These are phyloP conservation scores for Solenopsis invicta DNA, from an alignment of 1,140 invertebrate species.

Conservation along the genomic window DNA sequence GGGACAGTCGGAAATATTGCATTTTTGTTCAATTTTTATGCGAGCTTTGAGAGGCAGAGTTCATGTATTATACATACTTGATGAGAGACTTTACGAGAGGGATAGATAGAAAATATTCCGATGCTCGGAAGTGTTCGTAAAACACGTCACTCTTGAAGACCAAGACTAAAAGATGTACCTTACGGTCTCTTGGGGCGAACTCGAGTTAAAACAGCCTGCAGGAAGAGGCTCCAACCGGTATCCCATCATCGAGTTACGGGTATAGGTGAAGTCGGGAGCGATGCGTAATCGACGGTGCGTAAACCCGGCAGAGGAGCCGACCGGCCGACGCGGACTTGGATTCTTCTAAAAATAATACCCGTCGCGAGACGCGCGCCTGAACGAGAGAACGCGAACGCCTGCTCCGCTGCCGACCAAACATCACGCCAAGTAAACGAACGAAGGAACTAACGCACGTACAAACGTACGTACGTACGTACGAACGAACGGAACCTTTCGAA, in stretches of 20 bases:
- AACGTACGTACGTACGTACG: neutral
- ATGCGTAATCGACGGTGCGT: conserved; percentile 53
- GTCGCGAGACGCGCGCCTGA: conserved; percentile 26
- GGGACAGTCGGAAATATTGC: neutral
- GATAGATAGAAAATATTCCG: neutral
- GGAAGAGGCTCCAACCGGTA: neutral
- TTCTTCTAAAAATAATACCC: conserved; percentile 61
- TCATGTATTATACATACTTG: neutral
- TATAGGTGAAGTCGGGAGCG: conserved; percentile 31
- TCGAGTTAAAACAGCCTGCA: neutral
- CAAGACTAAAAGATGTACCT: neutral
- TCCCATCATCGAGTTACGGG: conserved; percentile 9
- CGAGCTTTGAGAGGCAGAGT: neutral
- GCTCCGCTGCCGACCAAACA: conserved; percentile 41
- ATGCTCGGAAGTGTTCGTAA: neutral
- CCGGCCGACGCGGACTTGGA: conserved; percentile 47
- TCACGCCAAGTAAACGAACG: conserved; percentile 30
- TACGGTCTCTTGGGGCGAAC: neutral
- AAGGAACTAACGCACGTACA: neutral
- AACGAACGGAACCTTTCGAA: conserved; percentile 3
- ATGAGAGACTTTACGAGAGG: neutral
- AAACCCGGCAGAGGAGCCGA: conserved; percentile 50
- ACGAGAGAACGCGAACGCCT: conserved; percentile 37
- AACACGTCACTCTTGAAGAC: neutral
- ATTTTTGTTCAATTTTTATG: neutral